These are phyloP conservation scores for Erythrocercus mccallii DNA, from an alignment of 2,113 vertebrate genomes.

Conservation along the genomic window DNA sequence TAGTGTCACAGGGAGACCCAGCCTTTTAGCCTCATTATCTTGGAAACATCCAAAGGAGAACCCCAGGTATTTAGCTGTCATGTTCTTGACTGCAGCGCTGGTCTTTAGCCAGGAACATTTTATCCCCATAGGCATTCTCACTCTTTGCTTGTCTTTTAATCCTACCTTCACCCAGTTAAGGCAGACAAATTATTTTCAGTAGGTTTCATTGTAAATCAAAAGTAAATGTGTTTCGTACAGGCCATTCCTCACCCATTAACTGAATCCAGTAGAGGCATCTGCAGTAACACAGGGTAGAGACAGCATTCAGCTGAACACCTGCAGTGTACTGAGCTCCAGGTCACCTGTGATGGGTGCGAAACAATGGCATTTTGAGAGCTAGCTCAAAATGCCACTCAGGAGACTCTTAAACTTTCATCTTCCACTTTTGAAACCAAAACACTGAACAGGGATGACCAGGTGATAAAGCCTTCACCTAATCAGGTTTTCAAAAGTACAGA, in stretches of 20 bases:
- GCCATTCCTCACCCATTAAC: not conserved
- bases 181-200: not conserved
- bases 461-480: not conserved
- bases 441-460: not conserved
- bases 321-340: not conserved
- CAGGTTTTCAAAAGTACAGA: not conserved
- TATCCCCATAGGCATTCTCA: not conserved
- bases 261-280: not conserved
- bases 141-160: not conserved
- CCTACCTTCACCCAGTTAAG: not conserved
- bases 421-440: not conserved
- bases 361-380: not conserved
- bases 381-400: not conserved
- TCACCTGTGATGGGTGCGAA: not conserved
- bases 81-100: not conserved
- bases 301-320: not conserved
- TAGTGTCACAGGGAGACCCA: no score
- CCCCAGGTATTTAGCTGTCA: not conserved
- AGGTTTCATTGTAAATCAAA: not conserved
- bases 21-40: not conserved
- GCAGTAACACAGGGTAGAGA: not conserved
- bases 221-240: not conserved
- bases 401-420: not conserved
- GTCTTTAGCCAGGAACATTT: not conserved
- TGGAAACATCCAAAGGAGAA: not conserved